Evolutionary conservation across 2,113 vertebrate species (phyloP).

Genomic region (Daboia siamensis): DNA sequence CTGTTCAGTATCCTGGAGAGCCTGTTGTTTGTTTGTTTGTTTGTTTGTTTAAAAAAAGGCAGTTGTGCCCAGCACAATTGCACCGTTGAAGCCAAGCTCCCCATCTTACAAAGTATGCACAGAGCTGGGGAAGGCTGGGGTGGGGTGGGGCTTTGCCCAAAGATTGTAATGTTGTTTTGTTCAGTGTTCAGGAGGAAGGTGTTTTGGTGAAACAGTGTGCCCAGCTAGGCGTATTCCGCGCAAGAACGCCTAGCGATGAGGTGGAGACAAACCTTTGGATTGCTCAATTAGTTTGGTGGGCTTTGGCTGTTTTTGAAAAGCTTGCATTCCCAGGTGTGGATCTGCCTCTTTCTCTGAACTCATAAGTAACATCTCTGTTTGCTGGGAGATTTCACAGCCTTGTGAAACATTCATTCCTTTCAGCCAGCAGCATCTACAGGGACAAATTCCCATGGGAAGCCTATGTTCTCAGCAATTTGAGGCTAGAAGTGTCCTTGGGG

Average conservation of each 20-base stretch:
- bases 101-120: slow-evolving; percentile 50
- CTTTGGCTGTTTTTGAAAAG: slow-evolving; percentile 9
- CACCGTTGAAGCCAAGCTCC: slow-evolving; percentile 34
- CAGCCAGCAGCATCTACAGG: neutral
- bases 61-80: neutral
- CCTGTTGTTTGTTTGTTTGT: neutral
- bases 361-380: neutral
- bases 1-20: slow-evolving; percentile 8
- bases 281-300: slow-evolving; percentile 17
- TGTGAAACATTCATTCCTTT: neutral
- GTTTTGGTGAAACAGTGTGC: slow-evolving; percentile 41
- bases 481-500: neutral
- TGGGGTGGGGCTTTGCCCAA: slow-evolving; percentile 42
- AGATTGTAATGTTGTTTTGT: slow-evolving; percentile 50
- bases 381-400: neutral
- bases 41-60: slow-evolving; percentile 45
- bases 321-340: neutral
- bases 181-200: slow-evolving; percentile 26
- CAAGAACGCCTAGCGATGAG: slow-evolving; percentile 20
- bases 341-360: fast-evolving
- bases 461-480: neutral
- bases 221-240: slow-evolving; percentile 41
- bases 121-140: neutral
- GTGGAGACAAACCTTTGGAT: slow-evolving; percentile 26
- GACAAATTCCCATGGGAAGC: neutral